Percentiles rank a stretch among this genome's conserved stretches.
These are phyloP conservation scores for Acrossocheilus wenchowensis DNA, from an alignment of 2,797 vertebrate species.

Conservation along the genomic window DNA sequence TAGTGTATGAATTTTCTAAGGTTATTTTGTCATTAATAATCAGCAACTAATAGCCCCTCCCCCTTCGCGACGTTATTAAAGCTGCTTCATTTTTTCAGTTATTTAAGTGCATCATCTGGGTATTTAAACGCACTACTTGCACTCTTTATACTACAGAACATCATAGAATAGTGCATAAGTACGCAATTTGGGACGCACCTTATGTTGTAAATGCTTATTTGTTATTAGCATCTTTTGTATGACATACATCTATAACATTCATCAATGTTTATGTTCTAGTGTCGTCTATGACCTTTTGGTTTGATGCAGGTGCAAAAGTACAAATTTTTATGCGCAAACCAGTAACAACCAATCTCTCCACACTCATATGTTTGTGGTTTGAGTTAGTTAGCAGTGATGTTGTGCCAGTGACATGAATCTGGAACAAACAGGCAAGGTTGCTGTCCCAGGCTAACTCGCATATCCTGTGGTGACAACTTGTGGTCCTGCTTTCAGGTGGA, in stretches of 20 bases:
- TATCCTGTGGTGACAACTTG: constrained; percentile 1
- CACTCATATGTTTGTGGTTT: neutral
- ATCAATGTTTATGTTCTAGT: neutral
- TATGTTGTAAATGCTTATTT: neutral
- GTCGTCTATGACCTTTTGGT: neutral
- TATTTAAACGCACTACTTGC: too few species aligned
- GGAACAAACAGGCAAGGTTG: neutral
- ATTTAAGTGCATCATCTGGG: too few species aligned
- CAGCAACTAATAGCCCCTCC: too few species aligned
- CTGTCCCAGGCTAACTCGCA: neutral
- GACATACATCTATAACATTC: neutral
- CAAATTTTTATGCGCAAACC: neutral
- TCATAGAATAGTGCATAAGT: too few species aligned
- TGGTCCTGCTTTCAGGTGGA: constrained; percentile 73
- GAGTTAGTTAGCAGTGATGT: neutral
- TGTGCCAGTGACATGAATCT: neutral
- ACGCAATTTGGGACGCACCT: too few species aligned
- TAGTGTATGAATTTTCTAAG: too few species aligned
- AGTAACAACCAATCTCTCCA: neutral
- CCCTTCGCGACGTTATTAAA: too few species aligned
- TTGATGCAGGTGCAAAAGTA: neutral
- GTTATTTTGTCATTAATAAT: too few species aligned
- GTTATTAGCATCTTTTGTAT: neutral
- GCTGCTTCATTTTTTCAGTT: too few species aligned
- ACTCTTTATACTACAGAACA: too few species aligned